Base-by-base conservation (phyloP, 2,888 invertebrate genomes). In the Eupithecia exiguata region DNA sequence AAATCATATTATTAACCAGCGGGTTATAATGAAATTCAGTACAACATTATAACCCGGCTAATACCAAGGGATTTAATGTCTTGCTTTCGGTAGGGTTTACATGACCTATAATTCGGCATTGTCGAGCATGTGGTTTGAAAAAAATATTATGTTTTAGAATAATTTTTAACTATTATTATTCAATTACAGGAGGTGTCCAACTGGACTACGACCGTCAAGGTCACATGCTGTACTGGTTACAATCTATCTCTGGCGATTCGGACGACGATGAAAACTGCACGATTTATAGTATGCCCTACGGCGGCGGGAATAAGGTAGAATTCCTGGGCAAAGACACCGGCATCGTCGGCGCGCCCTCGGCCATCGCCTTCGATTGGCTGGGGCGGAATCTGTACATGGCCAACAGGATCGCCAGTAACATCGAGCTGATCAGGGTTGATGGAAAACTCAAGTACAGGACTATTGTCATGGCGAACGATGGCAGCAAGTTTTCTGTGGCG, bases 331-430 rank as follows among this genome's bases (percentile, higher is more conserved):
- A 95, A 6, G 97, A 97, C 82, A 95, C 96, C 1, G 98, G 99
- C n/a, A 96, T 99, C 68, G 97, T 98, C 12, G 98, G 99, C 0
- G 97, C 98, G 0, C 98, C 99, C 0, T 97, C 97, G 49, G 96
- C 98, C 0, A 96, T 99, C 61, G 99, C 99, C 0, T 98, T 99
- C 85, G 99, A 99, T 89, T 99, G 99, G 99, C 95, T 99, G 35
- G 99, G 99, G 5, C 95, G 99, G 71, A 99, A 99, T 92, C 90
- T 99, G 49, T 99, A 97, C 88, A 97, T 99, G 89, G 98, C 98
- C 38, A 99, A 99, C 86, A 96, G 97, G 53, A 95, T 96, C 4
- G 98, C 98, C 1, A 97, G 98, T 71, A 99, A 98, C 80, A 97
- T 99, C 78, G 99, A 99, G 92, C 96, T 98, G 1, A 95, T 99